phyloP scores from a whole-genome alignment of 2,888 invertebrate genomes.

The Trissolcus japonicus region DNA sequence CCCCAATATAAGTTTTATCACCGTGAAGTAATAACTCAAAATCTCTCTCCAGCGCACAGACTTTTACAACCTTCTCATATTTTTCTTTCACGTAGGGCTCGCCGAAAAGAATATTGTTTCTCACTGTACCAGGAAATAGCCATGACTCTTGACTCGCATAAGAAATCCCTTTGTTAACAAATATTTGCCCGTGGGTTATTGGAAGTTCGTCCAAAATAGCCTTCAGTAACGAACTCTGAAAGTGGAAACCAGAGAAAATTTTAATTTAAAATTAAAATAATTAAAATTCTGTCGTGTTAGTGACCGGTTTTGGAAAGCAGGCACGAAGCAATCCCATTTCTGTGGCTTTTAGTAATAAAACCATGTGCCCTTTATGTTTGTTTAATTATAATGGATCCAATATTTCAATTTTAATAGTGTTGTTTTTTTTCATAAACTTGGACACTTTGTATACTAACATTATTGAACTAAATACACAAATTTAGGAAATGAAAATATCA shows the following conservation, averaged over 20 bases:
- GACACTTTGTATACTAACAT: too few species aligned
- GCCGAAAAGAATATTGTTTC: constrained; percentile 93
- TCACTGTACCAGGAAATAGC: constrained; percentile 86
- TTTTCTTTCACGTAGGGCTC: constrained; percentile 80
- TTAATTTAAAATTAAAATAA: background rate
- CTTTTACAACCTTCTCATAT: constrained; percentile 77
- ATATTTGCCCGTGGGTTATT: constrained; percentile 79
- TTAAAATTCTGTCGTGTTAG: background rate
- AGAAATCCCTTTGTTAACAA: constrained; percentile 81
- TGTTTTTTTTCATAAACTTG: too few species aligned
- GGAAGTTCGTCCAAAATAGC: constrained; percentile 85
- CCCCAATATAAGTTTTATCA: constrained; percentile 84
- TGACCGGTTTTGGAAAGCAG: too few species aligned
- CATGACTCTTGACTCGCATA: constrained; percentile 92
- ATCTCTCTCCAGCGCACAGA: constrained; percentile 75
- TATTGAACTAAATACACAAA: too few species aligned
- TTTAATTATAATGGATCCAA: too few species aligned
- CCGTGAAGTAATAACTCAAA: constrained; percentile 81
- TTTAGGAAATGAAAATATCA: too few species aligned
- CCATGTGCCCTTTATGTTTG: too few species aligned
- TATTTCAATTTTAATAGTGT: too few species aligned
- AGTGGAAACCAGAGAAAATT: background rate
- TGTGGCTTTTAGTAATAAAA: too few species aligned
- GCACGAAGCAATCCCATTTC: too few species aligned
- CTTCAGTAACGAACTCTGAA: constrained; percentile 81